Evolutionary conservation across 2,888 invertebrate species (phyloP), one percentile per base, ranked within the genome.

Genomic region (Nematopogon swammerdamellus): DNA sequence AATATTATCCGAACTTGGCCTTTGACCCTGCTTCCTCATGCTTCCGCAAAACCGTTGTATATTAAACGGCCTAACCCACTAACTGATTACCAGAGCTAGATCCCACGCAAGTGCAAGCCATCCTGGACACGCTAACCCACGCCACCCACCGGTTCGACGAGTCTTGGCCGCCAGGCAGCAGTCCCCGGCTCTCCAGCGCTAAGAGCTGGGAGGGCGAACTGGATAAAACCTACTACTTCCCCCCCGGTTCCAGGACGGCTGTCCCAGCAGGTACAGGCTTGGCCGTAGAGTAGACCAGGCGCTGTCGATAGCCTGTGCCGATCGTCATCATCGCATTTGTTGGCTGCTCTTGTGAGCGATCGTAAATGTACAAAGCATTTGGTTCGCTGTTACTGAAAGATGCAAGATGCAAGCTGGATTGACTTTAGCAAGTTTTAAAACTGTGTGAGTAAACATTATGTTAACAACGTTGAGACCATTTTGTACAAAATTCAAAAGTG

Each of bases 31-130:
- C 25, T 25, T 25, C 4, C 25, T 8, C 25, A 4, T 6, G 25
- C 25, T 25, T 25, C 4, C 25, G 25, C 25, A 25, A 8, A 25
- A n/a, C n/a, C n/a, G n/a, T n/a, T n/a, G n/a, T 25, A 8, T 25
- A 25, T 25, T 25, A 25, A 25, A 25, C 36, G 4, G 36, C 8
- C 14, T 14, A 8, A 36, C 36, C 36, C 36, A 14, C 36, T 36
- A 36, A 36, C 36, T 36, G 36, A 14, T 72, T 63, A 63, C 64
- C 75, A 77, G 76, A 76, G 59, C 61, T 77, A 69, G 69, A 76
- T 56, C 65, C 68, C 51, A 71, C 68, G 55, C 75, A 77, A 70
- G 64, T 75, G 58, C 66, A 70, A 62, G 76, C 74, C 56, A 74
- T 77, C 54, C 59, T 72, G 67, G 66, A 69, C 53, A 76, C 68